A percentile compares a stretch with the other conserved stretches of the same genome.
phyloP scores from a whole-genome alignment of 2,113 vertebrate species.

The Sinocyclocheilus grahami region DNA sequence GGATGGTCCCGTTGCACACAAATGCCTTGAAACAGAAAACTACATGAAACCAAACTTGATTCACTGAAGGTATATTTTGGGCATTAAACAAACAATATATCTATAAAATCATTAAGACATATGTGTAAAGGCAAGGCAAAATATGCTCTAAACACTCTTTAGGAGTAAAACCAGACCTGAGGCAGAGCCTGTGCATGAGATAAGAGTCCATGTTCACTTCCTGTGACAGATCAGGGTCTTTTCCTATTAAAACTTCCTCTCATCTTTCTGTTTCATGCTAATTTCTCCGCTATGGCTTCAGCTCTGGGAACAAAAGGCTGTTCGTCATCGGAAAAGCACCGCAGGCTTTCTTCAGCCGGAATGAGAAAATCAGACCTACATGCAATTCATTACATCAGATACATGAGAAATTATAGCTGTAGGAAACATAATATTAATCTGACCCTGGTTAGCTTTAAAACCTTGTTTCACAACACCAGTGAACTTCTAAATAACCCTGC shows the following conservation, averaged over 20 bases:
- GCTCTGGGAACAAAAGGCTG: not conserved
- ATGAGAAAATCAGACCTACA: not conserved
- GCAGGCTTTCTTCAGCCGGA: not conserved
- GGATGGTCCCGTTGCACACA: not conserved
- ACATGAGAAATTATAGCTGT: slow-evolving; percentile 4
- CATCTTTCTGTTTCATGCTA: not conserved
- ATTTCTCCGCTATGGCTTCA: not conserved
- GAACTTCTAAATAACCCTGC: not conserved
- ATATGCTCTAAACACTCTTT: not conserved
- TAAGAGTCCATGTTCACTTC: not conserved
- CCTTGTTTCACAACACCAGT: not conserved
- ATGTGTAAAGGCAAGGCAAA: not conserved
- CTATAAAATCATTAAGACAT: not conserved
- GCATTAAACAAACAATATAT: not conserved
- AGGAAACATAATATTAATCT: not conserved
- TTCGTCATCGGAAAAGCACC: not conserved
- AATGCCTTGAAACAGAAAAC: not conserved
- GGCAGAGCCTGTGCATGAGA: not conserved
- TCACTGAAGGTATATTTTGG: no score
- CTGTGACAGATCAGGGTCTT: not conserved
- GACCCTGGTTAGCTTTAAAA: not conserved
- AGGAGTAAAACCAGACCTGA: not conserved
- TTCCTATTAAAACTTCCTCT: not conserved
- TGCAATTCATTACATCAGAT: not conserved
- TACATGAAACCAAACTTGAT: not conserved